Evolutionary conservation across 2,888 invertebrate genomes (phyloP), one percentile per base, ranked within the genome.

Genomic region (Ethmia dodecea): DNA sequence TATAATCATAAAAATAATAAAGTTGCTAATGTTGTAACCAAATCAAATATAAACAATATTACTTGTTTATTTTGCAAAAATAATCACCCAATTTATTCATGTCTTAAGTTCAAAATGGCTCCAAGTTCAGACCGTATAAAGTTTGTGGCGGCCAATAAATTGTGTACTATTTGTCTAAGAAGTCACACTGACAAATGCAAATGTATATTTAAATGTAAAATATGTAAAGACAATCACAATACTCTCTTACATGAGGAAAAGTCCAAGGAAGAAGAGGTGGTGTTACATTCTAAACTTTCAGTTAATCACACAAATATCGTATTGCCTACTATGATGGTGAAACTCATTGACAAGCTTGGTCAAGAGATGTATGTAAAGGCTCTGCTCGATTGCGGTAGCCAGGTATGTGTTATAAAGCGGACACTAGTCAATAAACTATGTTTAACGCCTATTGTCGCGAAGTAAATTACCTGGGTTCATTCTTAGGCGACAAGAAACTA

Each of bases 271-370:
- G n/a, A n/a, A n/a, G n/a, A n/a, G n/a, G n/a, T n/a, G n/a, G n/a
- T n/a, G n/a, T n/a, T n/a, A n/a, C n/a, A n/a, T n/a, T n/a, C n/a
- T n/a, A n/a, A n/a, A n/a, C n/a, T n/a, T n/a, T n/a, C n/a, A n/a
- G n/a, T n/a, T n/a, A n/a, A n/a, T n/a, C 31, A 27, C n/a, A 33
- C 39, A 27, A 26, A 41, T 22, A 32, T 43, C n/a, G n/a, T n/a
- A 8, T 28, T 46, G 16, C 45, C 43, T 34, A 46, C 41, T 24
- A 26, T 41, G 13, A 39, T 41, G 31, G 40, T 42, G 10, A 46
- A 43, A 26, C 3, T 36, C 8, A n/a, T 12, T 11, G 31, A 35
- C 11, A 16, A 26, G 8, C 27, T 10, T 31, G 35, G 31, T 6
- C 30, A 22, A 18, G 35, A 37, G n/a, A 29, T 46, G 25, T 37